Percentiles rank a stretch among this genome's conserved stretches.
These are phyloP conservation scores for Sycophila texana DNA, from an alignment of 2,888 invertebrate genomes.

Conservation along the genomic window DNA sequence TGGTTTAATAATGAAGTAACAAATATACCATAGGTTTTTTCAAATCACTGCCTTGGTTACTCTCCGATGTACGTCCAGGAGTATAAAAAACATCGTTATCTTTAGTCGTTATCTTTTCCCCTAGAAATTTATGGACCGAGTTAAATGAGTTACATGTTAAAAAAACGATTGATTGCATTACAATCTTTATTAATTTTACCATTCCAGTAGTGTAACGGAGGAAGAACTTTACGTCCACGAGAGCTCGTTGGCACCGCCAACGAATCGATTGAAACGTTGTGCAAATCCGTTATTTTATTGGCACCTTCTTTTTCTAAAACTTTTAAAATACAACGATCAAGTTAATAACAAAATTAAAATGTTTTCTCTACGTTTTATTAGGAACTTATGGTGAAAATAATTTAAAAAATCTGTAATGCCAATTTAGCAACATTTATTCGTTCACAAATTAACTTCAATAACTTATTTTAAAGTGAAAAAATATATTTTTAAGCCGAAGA, in stretches of 20 bases:
- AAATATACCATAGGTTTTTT: conserved; percentile 21
- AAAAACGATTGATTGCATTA: not conserved
- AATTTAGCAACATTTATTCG: no score
- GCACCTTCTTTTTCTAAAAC: conserved; percentile 6
- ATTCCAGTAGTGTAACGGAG: conserved; percentile 66
- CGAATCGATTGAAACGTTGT: conserved; percentile 43
- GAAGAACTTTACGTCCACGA: conserved; percentile 65
- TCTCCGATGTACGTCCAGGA: conserved; percentile 58
- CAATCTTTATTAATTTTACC: conserved; percentile 21
- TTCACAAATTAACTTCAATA: not conserved
- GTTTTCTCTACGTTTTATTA: not conserved
- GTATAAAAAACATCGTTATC: conserved; percentile 61
- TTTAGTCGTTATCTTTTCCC: conserved; percentile 64
- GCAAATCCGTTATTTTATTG: not conserved
- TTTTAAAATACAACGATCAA: conserved; percentile 8
- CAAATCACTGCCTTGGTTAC: not conserved
- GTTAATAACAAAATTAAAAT: not conserved
- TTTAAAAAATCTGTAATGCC: not conserved
- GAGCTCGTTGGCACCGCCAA: conserved; percentile 62
- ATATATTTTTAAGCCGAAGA: not conserved
- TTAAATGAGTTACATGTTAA: not conserved
- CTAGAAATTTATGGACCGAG: conserved; percentile 48
- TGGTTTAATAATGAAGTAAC: not conserved
- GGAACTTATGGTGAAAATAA: not conserved
- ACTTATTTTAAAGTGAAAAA: not conserved